Conservation (phyloP, 2,113 vertebrate species). For the Boleophthalmus pectinirostris region DNA sequence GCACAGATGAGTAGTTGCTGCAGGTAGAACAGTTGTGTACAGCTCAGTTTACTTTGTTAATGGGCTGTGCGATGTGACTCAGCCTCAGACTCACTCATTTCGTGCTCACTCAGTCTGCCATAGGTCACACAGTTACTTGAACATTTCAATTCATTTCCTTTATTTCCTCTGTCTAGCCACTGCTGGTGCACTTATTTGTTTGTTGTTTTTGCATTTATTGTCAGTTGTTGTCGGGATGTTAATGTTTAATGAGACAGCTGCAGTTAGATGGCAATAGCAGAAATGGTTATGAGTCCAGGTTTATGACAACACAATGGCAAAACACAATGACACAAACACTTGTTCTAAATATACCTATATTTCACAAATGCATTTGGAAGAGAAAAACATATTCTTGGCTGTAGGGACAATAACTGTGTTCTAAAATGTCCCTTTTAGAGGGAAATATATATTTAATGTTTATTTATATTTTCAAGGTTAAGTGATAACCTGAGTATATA, state of each 20-base stretch:
- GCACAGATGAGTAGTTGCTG: conserved; percentile 23
- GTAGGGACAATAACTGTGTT: not conserved
- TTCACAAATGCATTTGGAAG: not conserved
- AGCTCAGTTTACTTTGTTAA: conserved; percentile 26
- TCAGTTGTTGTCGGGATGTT: not conserved
- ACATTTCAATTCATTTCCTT: not conserved
- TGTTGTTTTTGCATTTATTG: not conserved
- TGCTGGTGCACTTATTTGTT: not conserved
- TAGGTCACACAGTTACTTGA: not conserved
- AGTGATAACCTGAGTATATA: no score
- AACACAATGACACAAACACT: not conserved
- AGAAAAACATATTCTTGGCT: not conserved
- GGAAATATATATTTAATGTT: no score
- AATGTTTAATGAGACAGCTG: not conserved
- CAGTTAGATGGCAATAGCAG: not conserved
- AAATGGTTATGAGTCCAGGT: not conserved
- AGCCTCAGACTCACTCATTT: conserved; percentile 9
- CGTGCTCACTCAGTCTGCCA: not conserved
- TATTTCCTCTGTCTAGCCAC: not conserved
- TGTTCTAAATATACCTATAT: not conserved
- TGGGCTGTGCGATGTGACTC: conserved; percentile 29
- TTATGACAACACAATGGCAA: not conserved
- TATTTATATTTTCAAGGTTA: no score
- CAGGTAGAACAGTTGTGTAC: conserved; percentile 6
- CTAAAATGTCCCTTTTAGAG: not conserved